phyloP scores from a whole-genome alignment of 2,888 invertebrate genomes.

The Taphrorychus bicolor region DNA sequence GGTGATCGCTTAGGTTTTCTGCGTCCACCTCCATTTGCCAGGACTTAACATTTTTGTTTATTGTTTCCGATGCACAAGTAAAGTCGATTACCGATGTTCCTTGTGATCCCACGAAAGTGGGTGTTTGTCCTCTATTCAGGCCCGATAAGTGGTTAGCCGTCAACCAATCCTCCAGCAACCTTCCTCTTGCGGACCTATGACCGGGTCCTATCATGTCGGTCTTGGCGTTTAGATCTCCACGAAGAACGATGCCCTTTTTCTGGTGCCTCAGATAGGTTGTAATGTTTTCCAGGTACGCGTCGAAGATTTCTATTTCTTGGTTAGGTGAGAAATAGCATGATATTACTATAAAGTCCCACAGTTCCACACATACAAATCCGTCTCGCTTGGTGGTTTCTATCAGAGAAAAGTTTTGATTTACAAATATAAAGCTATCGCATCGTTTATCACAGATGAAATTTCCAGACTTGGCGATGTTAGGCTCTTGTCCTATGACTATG shows the following conservation, averaged over 20 bases:
- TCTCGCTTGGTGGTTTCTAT: background rate
- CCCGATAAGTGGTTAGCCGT: background rate
- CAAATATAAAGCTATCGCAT: background rate
- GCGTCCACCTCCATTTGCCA: background rate
- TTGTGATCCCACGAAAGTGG: background rate
- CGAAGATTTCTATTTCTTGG: no score
- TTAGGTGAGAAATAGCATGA: background rate
- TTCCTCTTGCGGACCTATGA: background rate
- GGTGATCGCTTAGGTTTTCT: slow-evolving; percentile 9
- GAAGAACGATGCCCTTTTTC: background rate
- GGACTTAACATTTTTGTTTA: background rate
- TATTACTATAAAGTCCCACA: background rate
- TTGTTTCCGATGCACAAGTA: background rate
- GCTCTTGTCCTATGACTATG: background rate
- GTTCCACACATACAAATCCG: background rate
- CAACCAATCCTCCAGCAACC: slow-evolving; percentile 4
- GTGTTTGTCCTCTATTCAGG: background rate
- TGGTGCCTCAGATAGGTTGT: background rate
- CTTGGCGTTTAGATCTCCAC: slow-evolving; percentile 3
- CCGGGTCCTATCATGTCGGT: background rate
- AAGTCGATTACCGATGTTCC: background rate
- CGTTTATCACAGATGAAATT: background rate
- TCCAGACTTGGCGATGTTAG: background rate
- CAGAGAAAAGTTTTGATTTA: background rate
- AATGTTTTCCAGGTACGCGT: background rate